phyloP scores from a whole-genome alignment of 2,888 invertebrate species.

The Acrobasis suavella region DNA sequence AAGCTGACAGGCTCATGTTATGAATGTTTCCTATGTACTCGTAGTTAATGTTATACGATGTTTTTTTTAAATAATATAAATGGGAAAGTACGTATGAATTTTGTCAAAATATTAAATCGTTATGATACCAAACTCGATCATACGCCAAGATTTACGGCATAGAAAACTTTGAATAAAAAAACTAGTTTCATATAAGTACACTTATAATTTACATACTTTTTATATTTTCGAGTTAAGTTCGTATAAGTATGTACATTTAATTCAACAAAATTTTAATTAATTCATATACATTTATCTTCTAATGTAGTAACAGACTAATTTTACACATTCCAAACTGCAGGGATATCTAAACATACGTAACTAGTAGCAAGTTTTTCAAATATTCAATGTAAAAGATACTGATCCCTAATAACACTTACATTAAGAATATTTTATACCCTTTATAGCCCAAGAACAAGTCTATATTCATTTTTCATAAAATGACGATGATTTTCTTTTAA shows the following conservation, averaged over 20 bases:
- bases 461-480: conserved; percentile 12
- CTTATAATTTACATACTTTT: conserved; percentile 49
- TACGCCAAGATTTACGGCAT: not conserved
- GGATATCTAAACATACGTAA: conserved; percentile 41
- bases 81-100: no score
- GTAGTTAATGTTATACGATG: no score
- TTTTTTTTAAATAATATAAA: no score
- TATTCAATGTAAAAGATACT: conserved; percentile 36
- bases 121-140: no score
- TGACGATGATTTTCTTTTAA: not conserved
- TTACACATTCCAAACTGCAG: conserved; percentile 38
- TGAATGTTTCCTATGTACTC: no score
- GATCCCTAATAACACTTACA: conserved; percentile 55
- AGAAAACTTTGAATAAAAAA: conserved; percentile 20
- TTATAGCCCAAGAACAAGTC: conserved; percentile 43
- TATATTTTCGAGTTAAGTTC: conserved; percentile 50
- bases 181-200: conserved; percentile 34
- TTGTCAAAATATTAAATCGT: no score
- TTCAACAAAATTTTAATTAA: conserved; percentile 60
- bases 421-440: conserved; percentile 38
- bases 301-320: conserved; percentile 48
- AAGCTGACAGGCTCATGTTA: no score
- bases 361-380: conserved; percentile 34
- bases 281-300: conserved; percentile 47
- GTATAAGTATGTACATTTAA: conserved; percentile 66